Base-by-base conservation (phyloP, 2,888 invertebrate genomes). In the Drosophila merina region DNA sequence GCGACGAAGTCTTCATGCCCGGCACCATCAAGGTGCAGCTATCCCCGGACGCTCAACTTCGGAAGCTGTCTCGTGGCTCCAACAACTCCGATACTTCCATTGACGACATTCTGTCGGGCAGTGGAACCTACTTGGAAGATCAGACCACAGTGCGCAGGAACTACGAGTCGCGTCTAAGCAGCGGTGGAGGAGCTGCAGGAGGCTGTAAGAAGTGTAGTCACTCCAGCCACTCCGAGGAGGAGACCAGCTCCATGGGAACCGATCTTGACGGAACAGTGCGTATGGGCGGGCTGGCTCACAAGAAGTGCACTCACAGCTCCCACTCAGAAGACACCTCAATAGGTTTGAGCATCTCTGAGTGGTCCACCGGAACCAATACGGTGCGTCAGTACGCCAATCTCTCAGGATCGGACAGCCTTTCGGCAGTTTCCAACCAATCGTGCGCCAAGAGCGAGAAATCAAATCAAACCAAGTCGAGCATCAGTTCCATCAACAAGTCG, bases 301-400 rank as follows among this genome's bases (percentile, higher is more conserved):
- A 96, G 85, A 96, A 96, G 89, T 96, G 96, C 86, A 96, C 96
- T 0, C 96, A 96, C 77, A 95, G 96, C 81, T 95, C 96, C 0
- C 96, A 96, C 91, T 96, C 96, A 5, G 96, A 97, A 91, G 97
- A 97, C 84, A 97, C 97, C 0, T 97, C 97, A 0, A 95, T 96
- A 89, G 96, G 96, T 14, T 92, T 97, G 31, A 96, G 96, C 86
- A 95, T 96, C 85, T 96, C 96, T 2, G 97, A 97, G 87, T 97
- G 96, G 96, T 96, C 96, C 0, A 96, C 96, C 38, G 96, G 96
- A 55, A 96, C 96, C 0, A 96, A 96, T 77, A 96, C 96, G 0
- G 96, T 96, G 0, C 94, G 95, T 0, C 95, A 96, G 88, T 96
- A 95, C 82, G 95, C 95, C 48, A 95, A 95, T 92, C 92, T 95